These are phyloP conservation scores for Cephus nigrinus DNA, from an alignment of 2,888 invertebrate genomes.

Conservation along the genomic window DNA sequence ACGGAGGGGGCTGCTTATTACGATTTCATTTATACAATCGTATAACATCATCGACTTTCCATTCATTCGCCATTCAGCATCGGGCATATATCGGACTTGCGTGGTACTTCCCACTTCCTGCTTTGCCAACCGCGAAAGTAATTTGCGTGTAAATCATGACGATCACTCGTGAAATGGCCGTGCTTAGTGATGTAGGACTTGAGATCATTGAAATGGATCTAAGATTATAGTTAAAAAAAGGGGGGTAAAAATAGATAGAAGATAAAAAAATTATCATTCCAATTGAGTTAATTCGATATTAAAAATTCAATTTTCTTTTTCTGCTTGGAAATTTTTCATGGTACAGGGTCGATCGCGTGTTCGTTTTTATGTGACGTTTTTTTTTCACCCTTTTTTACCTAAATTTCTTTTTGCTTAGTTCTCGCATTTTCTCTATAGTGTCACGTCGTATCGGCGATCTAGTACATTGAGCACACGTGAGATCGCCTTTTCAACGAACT, in stretches of 20 bases:
- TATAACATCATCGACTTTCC: conserved; percentile 3
- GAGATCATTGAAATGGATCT: not conserved
- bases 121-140: conserved; percentile 37
- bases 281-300: not conserved
- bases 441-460: not conserved
- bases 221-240: not conserved
- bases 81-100: conserved; percentile 1
- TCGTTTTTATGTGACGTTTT: not conserved
- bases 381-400: not conserved
- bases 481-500: not conserved
- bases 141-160: conserved; percentile 8
- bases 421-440: not conserved
- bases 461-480: not conserved
- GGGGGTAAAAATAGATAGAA: not conserved
- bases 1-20: not conserved
- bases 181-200: not conserved
- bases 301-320: not conserved
- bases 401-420: not conserved
- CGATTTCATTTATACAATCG: not conserved
- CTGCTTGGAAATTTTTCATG: not conserved
- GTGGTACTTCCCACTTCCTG: conserved; percentile 30
- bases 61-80: not conserved
- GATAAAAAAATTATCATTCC: not conserved
- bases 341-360: not conserved
- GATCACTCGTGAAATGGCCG: not conserved